phyloP scores from a whole-genome alignment of 1,140 invertebrate genomes.

The Hormaphis cornu region DNA sequence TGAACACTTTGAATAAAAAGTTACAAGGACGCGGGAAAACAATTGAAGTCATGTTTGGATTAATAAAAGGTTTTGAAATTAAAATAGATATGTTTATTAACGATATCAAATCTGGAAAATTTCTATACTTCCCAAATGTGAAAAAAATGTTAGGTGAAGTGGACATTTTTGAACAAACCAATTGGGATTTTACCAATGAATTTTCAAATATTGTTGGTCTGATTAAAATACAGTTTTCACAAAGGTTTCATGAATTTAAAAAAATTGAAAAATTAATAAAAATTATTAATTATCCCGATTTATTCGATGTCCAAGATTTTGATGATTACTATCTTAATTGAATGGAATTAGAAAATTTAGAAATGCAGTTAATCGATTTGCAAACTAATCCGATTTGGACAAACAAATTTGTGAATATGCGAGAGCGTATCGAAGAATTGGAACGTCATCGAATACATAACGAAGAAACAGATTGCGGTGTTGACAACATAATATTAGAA shows the following conservation, averaged over 20 bases:
- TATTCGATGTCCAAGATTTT: neutral
- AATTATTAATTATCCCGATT: neutral
- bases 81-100: conserved; percentile 14
- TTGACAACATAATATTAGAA: neutral
- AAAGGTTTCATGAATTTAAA: conserved; percentile 2
- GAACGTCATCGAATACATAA: neutral
- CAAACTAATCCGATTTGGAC: neutral
- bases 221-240: neutral
- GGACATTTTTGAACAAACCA: conserved; percentile 11
- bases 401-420: neutral
- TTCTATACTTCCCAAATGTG: conserved; percentile 6
- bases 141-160: conserved; percentile 3
- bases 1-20: conserved; percentile 10
- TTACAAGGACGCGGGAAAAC: conserved; percentile 5
- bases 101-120: neutral
- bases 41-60: conserved; percentile 17
- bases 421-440: neutral
- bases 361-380: neutral
- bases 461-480: neutral
- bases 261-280: neutral
- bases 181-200: neutral
- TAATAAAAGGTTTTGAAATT: conserved; percentile 12
- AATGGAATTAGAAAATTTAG: conserved; percentile 1
- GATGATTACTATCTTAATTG: neutral
- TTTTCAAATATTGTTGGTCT: neutral